Conservation (phyloP, 2,888 invertebrate species). For the Drosophila trichaetosa region DNA sequence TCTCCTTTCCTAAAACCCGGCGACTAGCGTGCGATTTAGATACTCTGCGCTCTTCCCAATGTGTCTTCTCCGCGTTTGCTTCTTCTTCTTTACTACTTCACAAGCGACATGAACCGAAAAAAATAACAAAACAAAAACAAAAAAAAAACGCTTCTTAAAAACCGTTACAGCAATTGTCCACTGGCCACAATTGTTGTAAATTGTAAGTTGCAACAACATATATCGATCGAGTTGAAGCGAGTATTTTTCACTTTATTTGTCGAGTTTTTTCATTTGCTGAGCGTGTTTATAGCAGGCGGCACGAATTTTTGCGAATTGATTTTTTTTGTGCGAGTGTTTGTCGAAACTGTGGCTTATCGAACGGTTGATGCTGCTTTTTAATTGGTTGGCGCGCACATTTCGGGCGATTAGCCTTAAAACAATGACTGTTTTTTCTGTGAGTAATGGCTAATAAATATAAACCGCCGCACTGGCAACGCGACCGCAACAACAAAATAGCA, state of each 20-base stretch:
- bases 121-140: conserved; percentile 25
- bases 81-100: conserved; percentile 15
- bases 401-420: conserved; percentile 34
- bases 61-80: not conserved
- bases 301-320: conserved; percentile 49
- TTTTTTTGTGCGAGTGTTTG: conserved; percentile 37
- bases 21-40: conserved; percentile 32
- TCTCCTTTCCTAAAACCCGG: conserved; percentile 37
- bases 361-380: conserved; percentile 18
- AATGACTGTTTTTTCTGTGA: conserved; percentile 51
- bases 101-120: conserved; percentile 21
- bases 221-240: conserved; percentile 49
- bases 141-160: conserved; percentile 8
- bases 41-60: conserved; percentile 19
- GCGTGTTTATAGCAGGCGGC: conserved; percentile 28
- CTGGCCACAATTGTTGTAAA: conserved; percentile 18
- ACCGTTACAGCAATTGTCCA: conserved; percentile 6
- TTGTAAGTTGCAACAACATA: conserved; percentile 22
- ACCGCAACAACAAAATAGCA: conserved; percentile 41
- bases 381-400: conserved; percentile 50
- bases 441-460: conserved; percentile 40
- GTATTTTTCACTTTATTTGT: conserved; percentile 26
- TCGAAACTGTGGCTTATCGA: conserved; percentile 15
- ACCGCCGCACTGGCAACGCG: conserved; percentile 46
- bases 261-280: conserved; percentile 21